phyloP scores from a whole-genome alignment of 2,797 vertebrate genomes.

The Leucoraja ocellata region DNA sequence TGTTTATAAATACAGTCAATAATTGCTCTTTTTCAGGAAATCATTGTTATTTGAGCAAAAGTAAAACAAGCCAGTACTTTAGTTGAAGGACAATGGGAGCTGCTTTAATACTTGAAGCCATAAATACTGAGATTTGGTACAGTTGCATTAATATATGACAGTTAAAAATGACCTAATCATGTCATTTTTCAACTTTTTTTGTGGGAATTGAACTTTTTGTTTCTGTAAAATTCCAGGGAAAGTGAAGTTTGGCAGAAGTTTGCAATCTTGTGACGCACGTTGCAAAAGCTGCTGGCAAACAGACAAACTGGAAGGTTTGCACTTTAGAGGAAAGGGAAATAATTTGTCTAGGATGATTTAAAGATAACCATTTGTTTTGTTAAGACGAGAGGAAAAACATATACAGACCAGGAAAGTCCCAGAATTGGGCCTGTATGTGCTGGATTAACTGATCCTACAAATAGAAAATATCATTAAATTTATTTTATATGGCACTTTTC shows the following conservation, averaged over 20 bases:
- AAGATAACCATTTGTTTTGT: conserved; percentile 25
- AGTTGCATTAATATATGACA: neutral
- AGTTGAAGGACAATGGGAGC: neutral
- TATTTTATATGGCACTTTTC: neutral
- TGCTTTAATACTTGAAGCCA: neutral
- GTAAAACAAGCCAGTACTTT: neutral
- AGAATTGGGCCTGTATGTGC: neutral
- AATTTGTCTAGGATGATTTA: conserved; percentile 15
- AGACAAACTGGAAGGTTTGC: neutral
- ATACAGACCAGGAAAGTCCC: neutral
- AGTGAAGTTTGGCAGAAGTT: conserved; percentile 13
- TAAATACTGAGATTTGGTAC: neutral
- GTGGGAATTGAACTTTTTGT: neutral
- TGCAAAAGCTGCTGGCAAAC: conserved; percentile 10
- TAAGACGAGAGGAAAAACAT: neutral
- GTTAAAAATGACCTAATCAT: neutral
- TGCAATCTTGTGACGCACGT: neutral
- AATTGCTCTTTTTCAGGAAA: neutral
- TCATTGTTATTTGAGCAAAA: neutral
- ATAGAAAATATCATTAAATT: neutral
- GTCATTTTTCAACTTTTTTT: neutral
- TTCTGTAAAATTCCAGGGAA: conserved; percentile 24
- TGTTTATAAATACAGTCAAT: neutral
- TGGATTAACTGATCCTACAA: neutral
- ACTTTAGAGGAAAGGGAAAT: conserved; percentile 22